A percentile compares a stretch with the other conserved stretches of the same genome.
These are phyloP conservation scores for Pachyuromys duprasi DNA, from an alignment of 2,797 vertebrate species.

Conservation along the genomic window DNA sequence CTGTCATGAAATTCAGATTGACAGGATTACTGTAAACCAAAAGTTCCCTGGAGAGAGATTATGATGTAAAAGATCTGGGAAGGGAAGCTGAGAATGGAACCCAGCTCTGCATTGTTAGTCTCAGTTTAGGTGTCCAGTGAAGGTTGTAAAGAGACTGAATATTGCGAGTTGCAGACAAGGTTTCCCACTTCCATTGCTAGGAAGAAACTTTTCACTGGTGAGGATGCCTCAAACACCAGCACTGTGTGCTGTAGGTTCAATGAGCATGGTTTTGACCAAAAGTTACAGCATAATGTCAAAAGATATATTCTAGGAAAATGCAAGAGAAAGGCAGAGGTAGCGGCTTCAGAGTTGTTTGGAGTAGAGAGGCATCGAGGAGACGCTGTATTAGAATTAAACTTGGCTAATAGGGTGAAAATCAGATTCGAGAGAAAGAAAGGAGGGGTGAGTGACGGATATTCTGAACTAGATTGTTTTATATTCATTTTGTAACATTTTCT, in stretches of 20 bases:
- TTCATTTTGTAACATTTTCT: not conserved
- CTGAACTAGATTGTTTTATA: not conserved
- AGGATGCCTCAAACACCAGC: not conserved
- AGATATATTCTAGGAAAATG: constrained; percentile 37
- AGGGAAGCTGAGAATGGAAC: not conserved
- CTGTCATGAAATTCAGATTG: constrained; percentile 17
- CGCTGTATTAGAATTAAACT: not conserved
- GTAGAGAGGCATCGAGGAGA: not conserved
- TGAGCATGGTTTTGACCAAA: not conserved
- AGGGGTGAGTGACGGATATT: not conserved
- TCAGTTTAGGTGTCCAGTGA: not conserved
- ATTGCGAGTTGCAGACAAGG: not conserved
- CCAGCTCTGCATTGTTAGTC: not conserved
- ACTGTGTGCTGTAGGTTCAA: not conserved
- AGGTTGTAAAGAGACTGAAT: not conserved
- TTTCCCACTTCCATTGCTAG: not conserved
- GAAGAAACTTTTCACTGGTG: constrained; percentile 14
- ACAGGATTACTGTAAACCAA: not conserved
- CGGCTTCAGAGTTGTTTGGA: not conserved
- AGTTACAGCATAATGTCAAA: not conserved
- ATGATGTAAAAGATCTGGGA: not conserved
- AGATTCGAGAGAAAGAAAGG: not conserved
- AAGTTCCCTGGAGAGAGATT: constrained; percentile 16
- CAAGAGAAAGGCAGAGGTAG: not conserved
- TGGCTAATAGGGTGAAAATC: not conserved